Evolutionary conservation across 2,113 vertebrate species (phyloP).

Genomic region (Canis aureus): DNA sequence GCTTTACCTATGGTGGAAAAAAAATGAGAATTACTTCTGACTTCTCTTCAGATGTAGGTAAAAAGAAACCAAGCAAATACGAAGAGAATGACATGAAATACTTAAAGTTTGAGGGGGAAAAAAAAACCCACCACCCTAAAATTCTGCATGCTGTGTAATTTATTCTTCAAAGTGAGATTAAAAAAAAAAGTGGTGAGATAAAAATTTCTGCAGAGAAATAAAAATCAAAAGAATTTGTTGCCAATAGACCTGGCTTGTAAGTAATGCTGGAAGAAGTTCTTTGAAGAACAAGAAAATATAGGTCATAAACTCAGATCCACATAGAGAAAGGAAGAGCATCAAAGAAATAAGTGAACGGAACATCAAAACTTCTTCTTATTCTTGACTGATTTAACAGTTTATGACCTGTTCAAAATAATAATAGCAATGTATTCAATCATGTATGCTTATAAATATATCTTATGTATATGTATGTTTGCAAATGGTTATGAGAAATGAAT

Average conservation of each 20-base stretch:
- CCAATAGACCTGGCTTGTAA: not conserved
- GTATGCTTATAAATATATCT: not conserved
- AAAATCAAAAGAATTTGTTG: not conserved
- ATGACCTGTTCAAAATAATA: not conserved
- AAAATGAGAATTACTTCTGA: not conserved
- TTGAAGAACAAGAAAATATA: not conserved
- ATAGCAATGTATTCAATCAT: not conserved
- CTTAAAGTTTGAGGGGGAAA: not conserved
- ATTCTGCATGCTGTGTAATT: not conserved
- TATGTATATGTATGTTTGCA: not conserved
- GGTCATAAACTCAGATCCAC: not conserved
- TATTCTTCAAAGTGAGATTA: not conserved
- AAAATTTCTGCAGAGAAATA: not conserved
- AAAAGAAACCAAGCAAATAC: not conserved
- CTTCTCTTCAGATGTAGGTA: not conserved
- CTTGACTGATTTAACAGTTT: not conserved
- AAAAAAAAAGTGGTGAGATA: not conserved
- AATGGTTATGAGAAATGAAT: not conserved
- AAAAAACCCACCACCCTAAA: not conserved
- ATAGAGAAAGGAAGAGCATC: not conserved
- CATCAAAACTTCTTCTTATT: not conserved
- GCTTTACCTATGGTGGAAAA: not conserved
- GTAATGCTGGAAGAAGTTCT: not conserved
- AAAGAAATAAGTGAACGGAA: not conserved
- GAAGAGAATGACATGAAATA: not conserved